These are phyloP conservation scores for Hybos culiciformis DNA, from an alignment of 2,888 invertebrate species.

Conservation along the genomic window DNA sequence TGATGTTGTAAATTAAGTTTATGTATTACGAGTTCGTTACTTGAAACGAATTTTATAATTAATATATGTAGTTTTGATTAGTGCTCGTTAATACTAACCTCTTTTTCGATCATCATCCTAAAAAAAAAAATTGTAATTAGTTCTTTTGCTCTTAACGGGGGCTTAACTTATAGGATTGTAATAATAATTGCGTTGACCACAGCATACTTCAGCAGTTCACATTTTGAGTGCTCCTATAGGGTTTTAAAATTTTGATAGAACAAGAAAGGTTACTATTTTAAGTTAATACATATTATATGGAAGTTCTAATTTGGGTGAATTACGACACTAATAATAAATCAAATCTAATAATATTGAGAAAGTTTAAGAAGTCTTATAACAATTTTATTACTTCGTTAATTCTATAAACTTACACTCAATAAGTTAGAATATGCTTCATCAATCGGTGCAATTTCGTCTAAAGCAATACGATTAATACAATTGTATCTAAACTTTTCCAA, in stretches of 20 bases:
- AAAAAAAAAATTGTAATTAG: background rate
- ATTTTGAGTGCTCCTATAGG: background rate
- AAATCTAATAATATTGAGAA: background rate
- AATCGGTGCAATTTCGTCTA: conserved; percentile 58
- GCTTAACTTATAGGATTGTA: background rate
- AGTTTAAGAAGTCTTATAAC: background rate
- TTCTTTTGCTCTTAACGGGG: background rate
- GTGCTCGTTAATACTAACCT: too few species aligned
- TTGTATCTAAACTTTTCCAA: conserved; percentile 72
- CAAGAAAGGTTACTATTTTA: background rate
- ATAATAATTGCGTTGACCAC: background rate
- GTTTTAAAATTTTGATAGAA: background rate
- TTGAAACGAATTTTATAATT: too few species aligned
- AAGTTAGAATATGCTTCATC: conserved; percentile 66
- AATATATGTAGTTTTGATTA: too few species aligned
- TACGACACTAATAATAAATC: background rate
- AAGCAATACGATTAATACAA: conserved; percentile 65
- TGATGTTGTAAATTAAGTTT: too few species aligned
- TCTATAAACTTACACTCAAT: conserved; percentile 51
- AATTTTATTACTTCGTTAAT: background rate
- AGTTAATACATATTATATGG: background rate
- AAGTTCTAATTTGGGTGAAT: background rate
- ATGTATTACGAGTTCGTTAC: too few species aligned
- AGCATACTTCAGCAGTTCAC: background rate
- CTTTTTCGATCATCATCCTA: background rate